Percentiles rank a stretch among this genome's conserved stretches.
Evolutionary conservation across 2,888 invertebrate genomes (phyloP).

Genomic region (Platerodrilus igneus): DNA sequence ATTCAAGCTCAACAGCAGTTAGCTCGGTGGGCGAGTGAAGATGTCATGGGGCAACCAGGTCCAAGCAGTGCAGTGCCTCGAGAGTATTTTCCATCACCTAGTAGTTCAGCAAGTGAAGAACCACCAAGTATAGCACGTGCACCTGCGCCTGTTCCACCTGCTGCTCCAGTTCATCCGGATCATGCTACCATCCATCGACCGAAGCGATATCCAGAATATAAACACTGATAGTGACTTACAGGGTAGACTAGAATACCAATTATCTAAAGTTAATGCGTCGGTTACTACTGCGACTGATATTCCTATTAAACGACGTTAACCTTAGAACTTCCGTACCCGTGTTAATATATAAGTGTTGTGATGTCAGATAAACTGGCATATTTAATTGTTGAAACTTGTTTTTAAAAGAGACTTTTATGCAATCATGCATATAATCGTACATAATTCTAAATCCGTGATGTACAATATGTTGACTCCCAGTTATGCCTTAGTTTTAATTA

Average conservation of each 20-base stretch:
- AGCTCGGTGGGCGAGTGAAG: constrained; percentile 94
- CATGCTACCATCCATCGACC: constrained; percentile 55
- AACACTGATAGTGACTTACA: constrained; percentile 61
- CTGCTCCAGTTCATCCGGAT: constrained; percentile 43
- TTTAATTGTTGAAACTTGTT: constrained; percentile 35
- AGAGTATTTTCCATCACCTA: constrained; percentile 57
- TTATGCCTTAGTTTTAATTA: constrained; percentile 47
- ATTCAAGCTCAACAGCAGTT: constrained; percentile 95
- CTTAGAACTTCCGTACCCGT: constrained; percentile 27
- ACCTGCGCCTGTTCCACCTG: constrained; percentile 48
- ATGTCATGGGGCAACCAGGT: constrained; percentile 51
- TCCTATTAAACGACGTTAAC: constrained; percentile 20
- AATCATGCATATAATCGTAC: constrained; percentile 39
- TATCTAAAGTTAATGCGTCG: constrained; percentile 13
- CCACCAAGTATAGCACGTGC: constrained; percentile 54
- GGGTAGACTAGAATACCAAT: constrained; percentile 33
- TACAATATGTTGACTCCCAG: constrained; percentile 38
- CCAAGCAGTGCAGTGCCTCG: constrained; percentile 50
- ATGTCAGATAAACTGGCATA: constrained; percentile 32
- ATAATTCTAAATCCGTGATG: constrained; percentile 47
- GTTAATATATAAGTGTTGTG: constrained; percentile 44
- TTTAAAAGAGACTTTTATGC: constrained; percentile 27
- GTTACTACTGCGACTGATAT: constrained; percentile 21
- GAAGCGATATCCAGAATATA: constrained; percentile 70
- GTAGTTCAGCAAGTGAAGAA: constrained; percentile 52